Conservation (phyloP, 1,140 invertebrate species). For the Trichomalopsis sarcophagae region DNA sequence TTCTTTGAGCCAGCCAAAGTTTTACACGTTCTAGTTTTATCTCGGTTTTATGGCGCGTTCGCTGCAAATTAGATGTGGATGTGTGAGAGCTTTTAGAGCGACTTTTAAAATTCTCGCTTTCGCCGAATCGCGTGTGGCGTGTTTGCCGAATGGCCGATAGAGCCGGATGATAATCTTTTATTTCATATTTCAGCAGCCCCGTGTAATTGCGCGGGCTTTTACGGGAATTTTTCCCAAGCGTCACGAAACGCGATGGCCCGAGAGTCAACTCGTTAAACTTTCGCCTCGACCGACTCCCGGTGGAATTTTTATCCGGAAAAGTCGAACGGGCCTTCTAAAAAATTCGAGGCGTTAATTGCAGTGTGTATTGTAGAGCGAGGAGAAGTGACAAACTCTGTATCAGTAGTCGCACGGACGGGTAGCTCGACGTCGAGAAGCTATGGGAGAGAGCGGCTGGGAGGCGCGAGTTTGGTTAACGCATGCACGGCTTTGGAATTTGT, state of each 20-base stretch:
- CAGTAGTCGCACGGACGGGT: background rate
- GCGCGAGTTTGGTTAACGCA: constrained; percentile 14
- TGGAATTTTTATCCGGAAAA: background rate
- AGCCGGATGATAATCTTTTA: background rate
- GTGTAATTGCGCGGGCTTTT: constrained; percentile 5
- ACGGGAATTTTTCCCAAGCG: background rate
- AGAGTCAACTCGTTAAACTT: constrained; percentile 36
- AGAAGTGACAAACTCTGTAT: background rate
- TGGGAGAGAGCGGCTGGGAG: background rate
- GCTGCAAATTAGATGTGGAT: constrained; percentile 40
- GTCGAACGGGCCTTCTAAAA: too few relatives aligned
- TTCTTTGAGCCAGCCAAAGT: background rate
- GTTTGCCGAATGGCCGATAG: background rate
- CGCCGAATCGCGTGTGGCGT: background rate
- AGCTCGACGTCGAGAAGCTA: background rate
- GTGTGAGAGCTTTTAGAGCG: background rate
- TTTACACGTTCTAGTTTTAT: constrained; percentile 30
- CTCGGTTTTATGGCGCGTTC: constrained; percentile 8
- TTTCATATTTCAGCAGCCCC: background rate
- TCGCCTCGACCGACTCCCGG: background rate
- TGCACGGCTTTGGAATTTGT: constrained; percentile 36
- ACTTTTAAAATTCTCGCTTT: background rate
- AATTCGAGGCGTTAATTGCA: background rate
- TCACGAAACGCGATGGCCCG: too few relatives aligned
- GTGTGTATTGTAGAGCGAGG: too few relatives aligned